Evolutionary conservation across 2,888 invertebrate genomes (phyloP).

Genomic region (Papilio gigon): DNA sequence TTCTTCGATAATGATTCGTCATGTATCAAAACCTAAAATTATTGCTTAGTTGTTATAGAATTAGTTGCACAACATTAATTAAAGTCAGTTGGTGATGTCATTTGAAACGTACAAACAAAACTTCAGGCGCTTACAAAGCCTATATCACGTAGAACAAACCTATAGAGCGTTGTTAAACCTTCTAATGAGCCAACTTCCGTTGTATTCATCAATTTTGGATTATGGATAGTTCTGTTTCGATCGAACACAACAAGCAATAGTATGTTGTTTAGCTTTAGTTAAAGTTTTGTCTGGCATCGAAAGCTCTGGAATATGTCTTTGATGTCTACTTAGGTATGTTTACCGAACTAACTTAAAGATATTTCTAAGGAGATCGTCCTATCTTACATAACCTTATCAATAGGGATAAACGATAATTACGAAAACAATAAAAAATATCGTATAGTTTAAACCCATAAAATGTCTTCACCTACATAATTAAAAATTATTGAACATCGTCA

Average conservation of each 20-base stretch:
- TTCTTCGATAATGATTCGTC: no score
- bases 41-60: background rate
- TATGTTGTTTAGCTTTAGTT: background rate
- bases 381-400: no score
- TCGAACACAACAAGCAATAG: conserved; percentile 4
- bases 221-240: conserved; percentile 25
- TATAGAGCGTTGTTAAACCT: conserved; percentile 26
- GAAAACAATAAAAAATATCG: no score
- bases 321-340: background rate
- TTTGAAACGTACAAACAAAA: conserved; percentile 25
- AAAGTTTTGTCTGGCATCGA: conserved; percentile 1
- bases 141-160: background rate
- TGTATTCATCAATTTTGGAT: conserved; percentile 27
- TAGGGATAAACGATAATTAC: no score
- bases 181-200: conserved; percentile 26
- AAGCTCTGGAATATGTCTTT: no score
- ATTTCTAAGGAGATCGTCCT: no score
- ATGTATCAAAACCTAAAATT: background rate
- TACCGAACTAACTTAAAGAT: no score
- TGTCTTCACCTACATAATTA: no score
- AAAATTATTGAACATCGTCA: no score
- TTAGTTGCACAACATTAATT: background rate
- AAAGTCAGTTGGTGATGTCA: background rate
- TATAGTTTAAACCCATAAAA: no score
- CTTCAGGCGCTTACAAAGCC: conserved; percentile 1